These are phyloP conservation scores for Meloidogyne hapla DNA, from an alignment of 1,140 invertebrate species.

Conservation along the genomic window DNA sequence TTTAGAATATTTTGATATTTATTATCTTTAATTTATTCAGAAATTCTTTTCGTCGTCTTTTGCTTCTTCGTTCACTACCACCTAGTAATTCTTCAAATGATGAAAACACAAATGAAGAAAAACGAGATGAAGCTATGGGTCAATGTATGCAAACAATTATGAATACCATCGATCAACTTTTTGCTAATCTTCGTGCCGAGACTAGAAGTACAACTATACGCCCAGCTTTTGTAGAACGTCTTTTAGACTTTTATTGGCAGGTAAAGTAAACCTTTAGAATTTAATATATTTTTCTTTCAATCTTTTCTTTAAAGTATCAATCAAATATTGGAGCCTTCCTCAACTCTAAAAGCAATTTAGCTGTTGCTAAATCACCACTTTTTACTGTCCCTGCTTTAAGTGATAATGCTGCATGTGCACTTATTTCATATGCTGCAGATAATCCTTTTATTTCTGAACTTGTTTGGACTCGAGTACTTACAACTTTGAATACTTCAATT, in stretches of 20 bases:
- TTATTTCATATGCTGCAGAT: constrained; percentile 20
- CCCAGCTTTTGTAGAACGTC: constrained; percentile 4
- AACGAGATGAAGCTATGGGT: neutral
- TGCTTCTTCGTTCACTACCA: neutral
- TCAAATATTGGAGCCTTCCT: constrained; percentile 21
- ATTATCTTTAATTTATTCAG: neutral
- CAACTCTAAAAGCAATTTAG: constrained; percentile 17
- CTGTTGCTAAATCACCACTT: neutral
- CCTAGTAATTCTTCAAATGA: neutral
- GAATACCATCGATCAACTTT: neutral
- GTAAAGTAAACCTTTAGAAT: neutral
- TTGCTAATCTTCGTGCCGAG: neutral
- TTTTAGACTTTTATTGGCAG: constrained; percentile 17
- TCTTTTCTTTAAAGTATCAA: neutral
- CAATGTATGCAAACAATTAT: constrained; percentile 10
- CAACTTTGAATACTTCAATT: constrained; percentile 25
- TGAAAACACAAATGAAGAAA: neutral
- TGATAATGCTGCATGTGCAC: constrained; percentile 15
- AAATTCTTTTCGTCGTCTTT: neutral
- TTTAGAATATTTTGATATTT: neutral
- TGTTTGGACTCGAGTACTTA: constrained; percentile 26
- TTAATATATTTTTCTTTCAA: neutral
- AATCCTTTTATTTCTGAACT: constrained; percentile 24
- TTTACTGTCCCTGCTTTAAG: neutral
- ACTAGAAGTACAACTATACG: neutral